Evolutionary conservation across 2,113 vertebrate species (phyloP).

Genomic region (Cebus imitator): DNA sequence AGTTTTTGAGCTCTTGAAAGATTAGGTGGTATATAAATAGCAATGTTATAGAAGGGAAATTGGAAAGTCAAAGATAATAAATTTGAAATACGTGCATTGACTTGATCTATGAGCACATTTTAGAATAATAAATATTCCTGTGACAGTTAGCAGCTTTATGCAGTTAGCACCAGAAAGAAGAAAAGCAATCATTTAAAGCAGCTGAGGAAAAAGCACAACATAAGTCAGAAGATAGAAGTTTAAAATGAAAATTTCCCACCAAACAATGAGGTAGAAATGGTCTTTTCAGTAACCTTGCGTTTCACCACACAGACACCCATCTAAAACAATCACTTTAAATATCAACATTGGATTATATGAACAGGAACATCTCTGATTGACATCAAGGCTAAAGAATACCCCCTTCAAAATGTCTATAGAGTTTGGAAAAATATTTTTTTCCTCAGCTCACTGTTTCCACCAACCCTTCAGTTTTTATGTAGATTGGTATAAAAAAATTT

Average conservation of each 20-base stretch:
- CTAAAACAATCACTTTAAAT: background rate
- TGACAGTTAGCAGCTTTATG: background rate
- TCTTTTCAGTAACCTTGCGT: background rate
- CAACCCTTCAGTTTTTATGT: background rate
- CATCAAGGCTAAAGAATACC: background rate
- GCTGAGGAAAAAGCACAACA: background rate
- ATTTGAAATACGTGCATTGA: background rate
- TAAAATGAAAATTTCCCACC: background rate
- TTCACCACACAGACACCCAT: background rate
- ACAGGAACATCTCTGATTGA: too few species aligned
- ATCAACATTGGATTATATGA: background rate
- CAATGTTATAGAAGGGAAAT: background rate
- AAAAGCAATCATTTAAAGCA: background rate
- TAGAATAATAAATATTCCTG: constrained; percentile 40
- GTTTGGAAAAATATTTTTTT: background rate
- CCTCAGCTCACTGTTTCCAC: background rate
- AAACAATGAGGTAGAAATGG: background rate
- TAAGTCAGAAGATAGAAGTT: constrained; percentile 6
- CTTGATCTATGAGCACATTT: constrained; percentile 50
- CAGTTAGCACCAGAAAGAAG: background rate
- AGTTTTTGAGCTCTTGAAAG: constrained; percentile 3
- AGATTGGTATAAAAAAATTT: background rate
- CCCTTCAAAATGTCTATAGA: background rate
- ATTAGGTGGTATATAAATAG: constrained; percentile 31
- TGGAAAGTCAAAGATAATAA: background rate